phyloP scores from a whole-genome alignment of 2,888 invertebrate genomes.

The Glyphotaelius pellucidus region DNA sequence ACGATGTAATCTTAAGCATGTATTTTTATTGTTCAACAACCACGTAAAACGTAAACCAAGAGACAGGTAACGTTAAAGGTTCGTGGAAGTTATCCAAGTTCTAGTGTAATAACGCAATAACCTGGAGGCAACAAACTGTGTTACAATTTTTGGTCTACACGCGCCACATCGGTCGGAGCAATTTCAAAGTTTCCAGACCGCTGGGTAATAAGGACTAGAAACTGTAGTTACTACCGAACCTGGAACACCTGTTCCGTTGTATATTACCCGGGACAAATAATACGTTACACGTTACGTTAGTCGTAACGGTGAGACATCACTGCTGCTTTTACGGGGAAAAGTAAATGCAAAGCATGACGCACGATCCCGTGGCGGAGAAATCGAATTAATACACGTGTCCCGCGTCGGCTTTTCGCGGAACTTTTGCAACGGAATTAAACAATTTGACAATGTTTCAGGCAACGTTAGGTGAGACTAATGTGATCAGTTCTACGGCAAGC shows the following conservation, averaged over 20 bases:
- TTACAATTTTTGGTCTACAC: constrained; percentile 32
- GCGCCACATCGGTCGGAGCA: constrained; percentile 16
- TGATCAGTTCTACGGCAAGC: neutral
- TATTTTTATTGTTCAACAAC: neutral
- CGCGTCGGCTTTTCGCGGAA: neutral
- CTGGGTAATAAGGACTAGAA: constrained; percentile 22
- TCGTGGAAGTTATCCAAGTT: constrained; percentile 15
- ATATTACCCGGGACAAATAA: constrained; percentile 40
- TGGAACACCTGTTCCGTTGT: constrained; percentile 42
- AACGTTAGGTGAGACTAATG: neutral
- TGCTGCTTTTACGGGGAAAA: neutral
- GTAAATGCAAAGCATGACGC: constrained; percentile 2
- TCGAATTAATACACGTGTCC: neutral
- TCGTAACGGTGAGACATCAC: constrained; percentile 2
- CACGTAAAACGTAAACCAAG: neutral
- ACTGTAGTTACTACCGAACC: neutral
- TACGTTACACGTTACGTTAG: constrained; percentile 19
- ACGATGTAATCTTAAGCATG: neutral
- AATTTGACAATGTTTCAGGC: neutral
- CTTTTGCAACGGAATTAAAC: neutral
- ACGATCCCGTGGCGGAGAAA: neutral
- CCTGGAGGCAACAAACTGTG: constrained; percentile 23
- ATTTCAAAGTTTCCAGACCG: constrained; percentile 46
- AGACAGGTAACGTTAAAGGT: constrained; percentile 12
- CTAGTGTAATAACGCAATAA: constrained; percentile 31